Evolutionary conservation across 2,113 vertebrate species (phyloP), one percentile per base, ranked within the genome.

Genomic region (Lophius piscatorius): DNA sequence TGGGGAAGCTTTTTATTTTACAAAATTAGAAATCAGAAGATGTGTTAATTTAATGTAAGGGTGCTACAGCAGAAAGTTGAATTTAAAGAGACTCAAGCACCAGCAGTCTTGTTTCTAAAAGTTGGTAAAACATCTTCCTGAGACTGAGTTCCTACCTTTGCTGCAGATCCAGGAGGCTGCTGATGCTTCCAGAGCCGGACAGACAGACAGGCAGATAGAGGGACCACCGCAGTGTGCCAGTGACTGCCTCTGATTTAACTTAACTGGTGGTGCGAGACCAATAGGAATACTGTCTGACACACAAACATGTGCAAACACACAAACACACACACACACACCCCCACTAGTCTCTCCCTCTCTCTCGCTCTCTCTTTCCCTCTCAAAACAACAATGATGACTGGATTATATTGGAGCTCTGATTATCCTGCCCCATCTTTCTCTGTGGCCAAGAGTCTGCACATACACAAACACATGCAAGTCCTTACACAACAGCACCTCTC

Each of bases 241-340:
- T 62, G 74, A 68, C 77, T 75, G 72, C 69, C 66, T 85, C 79
- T 73, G 85, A 87, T 84, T 75, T 59, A 77, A 88, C 79, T 87
- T 80, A 71, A 82, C 76, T 73, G 72, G 76, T 76, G 67, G 58
- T 86, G 82, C 54, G 57, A 85, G 81, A 88, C 68, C 31, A 86
- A 63, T 74, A 80, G 76, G 79, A 85, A 80, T 78, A 82, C 78
- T 44, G 55, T 60, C 66, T 68, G 71, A 84, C 82, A 81, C 77
- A 82, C 79, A 74, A 50, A 70, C 70, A 49, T 41, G 9, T 9
- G 9, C 26, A 28, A 28, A 59, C 67, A 7, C 50, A 34, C 54
- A 20, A 44, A 33, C 29, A 24, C 40, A 17, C 29, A 34, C 54
- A 20, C 50, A 33, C 29, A 24, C 40, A 17, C 29, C 26, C 10